A percentile compares a stretch with the other conserved stretches of the same genome.
These are phyloP conservation scores for Drosophila siamana DNA, from an alignment of 2,888 invertebrate species.

Conservation along the genomic window DNA sequence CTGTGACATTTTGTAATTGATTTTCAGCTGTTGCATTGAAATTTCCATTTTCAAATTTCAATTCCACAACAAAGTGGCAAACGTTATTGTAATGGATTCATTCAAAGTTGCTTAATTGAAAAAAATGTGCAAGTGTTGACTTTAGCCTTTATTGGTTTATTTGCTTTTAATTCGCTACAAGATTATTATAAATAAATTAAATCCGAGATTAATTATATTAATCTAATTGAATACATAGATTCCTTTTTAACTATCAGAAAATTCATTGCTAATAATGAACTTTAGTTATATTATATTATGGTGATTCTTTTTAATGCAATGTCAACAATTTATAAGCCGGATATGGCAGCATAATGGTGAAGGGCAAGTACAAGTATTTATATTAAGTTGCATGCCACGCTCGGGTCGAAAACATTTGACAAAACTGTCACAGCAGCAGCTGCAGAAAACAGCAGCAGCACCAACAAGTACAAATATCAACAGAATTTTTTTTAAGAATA, in stretches of 20 bases:
- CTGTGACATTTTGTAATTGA: constrained; percentile 49
- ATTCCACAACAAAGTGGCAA: constrained; percentile 4
- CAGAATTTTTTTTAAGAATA: constrained; percentile 43
- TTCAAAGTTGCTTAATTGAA: constrained; percentile 18
- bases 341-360: not conserved
- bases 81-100: constrained; percentile 10
- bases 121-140: constrained; percentile 4
- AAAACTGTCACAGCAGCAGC: constrained; percentile 34
- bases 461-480: not conserved
- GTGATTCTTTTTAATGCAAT: not conserved
- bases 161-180: not conserved
- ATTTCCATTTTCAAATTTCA: constrained; percentile 3
- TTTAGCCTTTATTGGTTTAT: not conserved
- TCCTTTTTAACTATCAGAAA: too few relatives aligned
- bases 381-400: constrained; percentile 11
- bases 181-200: not conserved
- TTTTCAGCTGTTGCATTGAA: constrained; percentile 37
- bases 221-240: too few relatives aligned
- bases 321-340: not conserved
- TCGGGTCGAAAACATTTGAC: constrained; percentile 37
- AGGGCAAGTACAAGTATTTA: not conserved
- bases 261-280: too few relatives aligned
- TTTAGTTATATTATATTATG: too few relatives aligned
- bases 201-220: too few relatives aligned
- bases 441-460: constrained; percentile 14